These are phyloP conservation scores for Zaprionus vittiger DNA, from an alignment of 1,140 invertebrate genomes.

Conservation along the genomic window DNA sequence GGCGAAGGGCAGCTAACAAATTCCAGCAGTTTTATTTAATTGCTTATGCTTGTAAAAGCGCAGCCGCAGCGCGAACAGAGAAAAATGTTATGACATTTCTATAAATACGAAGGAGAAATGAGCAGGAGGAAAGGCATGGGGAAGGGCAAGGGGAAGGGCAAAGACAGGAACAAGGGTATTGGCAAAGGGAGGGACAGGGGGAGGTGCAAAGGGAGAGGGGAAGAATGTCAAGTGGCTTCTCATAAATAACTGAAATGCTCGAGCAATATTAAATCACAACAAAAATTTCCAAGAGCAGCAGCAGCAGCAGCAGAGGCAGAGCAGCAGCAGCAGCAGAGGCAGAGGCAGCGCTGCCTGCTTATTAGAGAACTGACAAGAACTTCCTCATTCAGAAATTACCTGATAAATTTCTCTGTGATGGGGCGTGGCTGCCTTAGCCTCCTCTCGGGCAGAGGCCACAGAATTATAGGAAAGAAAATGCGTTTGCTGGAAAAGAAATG, in stretches of 20 bases:
- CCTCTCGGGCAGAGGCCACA: slow-evolving; percentile 20
- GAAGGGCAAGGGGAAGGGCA: background rate
- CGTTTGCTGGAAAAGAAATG: slow-evolving; percentile 67
- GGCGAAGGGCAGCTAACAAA: slow-evolving; percentile 28
- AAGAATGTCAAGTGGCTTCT: slow-evolving; percentile 42
- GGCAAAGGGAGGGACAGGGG: background rate
- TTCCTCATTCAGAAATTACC: slow-evolving; percentile 63
- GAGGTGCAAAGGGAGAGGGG: background rate
- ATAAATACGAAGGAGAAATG: slow-evolving; percentile 51
- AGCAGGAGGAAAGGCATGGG: background rate
- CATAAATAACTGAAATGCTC: slow-evolving; percentile 57
- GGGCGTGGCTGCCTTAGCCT: slow-evolving; percentile 7
- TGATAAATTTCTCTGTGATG: slow-evolving; percentile 46
- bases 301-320: background rate
- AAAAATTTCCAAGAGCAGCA: background rate
- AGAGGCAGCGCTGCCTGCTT: slow-evolving; percentile 4
- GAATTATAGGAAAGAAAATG: slow-evolving; percentile 61
- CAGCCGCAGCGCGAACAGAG: slow-evolving; percentile 11
- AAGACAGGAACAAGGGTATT: background rate
- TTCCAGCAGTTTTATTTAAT: slow-evolving; percentile 76
- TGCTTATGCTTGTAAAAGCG: slow-evolving; percentile 54
- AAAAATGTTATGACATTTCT: slow-evolving; percentile 74
- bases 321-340: background rate
- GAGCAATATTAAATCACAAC: slow-evolving; percentile 47
- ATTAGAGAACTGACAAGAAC: slow-evolving; percentile 49